Evolutionary conservation across 2,888 invertebrate genomes (phyloP).

Genomic region (Xestobium rufovillosum): DNA sequence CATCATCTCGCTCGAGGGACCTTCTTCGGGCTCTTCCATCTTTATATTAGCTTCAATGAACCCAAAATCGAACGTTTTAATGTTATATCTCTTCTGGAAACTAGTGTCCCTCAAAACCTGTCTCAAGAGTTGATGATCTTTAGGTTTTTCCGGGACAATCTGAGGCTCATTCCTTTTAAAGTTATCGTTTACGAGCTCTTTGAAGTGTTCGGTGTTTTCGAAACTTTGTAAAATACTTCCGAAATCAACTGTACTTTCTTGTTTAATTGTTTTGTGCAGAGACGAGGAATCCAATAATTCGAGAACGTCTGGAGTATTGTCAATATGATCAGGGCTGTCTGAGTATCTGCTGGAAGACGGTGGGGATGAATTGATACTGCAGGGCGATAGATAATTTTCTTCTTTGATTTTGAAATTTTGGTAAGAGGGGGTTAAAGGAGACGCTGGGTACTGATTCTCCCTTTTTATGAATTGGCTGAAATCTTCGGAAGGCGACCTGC

Average conservation of each 20-base stretch:
- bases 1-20: constrained; percentile 38
- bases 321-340: constrained; percentile 22
- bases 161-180: constrained; percentile 27
- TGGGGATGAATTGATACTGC: constrained; percentile 49
- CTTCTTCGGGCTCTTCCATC: constrained; percentile 59
- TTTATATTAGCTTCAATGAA: constrained; percentile 50
- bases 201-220: constrained; percentile 33
- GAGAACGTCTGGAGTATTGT: constrained; percentile 29
- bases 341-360: constrained; percentile 36
- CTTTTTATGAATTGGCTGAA: constrained; percentile 43
- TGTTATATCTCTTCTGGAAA: constrained; percentile 76
- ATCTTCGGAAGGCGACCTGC: constrained; percentile 50
- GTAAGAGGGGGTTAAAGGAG: constrained; percentile 43
- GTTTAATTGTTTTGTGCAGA: constrained; percentile 41
- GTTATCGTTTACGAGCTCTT: constrained; percentile 30
- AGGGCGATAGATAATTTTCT: constrained; percentile 33
- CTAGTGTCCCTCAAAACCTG: constrained; percentile 78
- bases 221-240: constrained; percentile 53
- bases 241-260: constrained; percentile 54
- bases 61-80: constrained; percentile 67
- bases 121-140: constrained; percentile 68
- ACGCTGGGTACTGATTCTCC: constrained; percentile 50
- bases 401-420: constrained; percentile 43
- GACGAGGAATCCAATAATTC: constrained; percentile 32
- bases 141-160: constrained; percentile 35